Conservation (phyloP, 2,797 vertebrate genomes). For the Zalophus californianus region DNA sequence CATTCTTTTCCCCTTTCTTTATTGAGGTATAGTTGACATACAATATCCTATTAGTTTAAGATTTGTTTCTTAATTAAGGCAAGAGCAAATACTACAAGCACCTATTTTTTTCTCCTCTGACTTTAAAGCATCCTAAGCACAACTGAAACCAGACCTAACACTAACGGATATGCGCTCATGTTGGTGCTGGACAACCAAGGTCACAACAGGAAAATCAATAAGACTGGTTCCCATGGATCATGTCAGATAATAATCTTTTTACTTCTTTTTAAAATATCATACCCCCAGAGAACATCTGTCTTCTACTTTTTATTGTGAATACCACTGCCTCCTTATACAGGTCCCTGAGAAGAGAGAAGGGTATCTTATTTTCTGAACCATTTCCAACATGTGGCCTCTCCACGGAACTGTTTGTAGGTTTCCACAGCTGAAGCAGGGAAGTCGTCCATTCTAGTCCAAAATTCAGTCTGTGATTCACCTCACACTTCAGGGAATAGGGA, state of each 20-base stretch:
- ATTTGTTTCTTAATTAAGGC: not conserved
- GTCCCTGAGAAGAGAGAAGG: not conserved
- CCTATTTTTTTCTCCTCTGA: not conserved
- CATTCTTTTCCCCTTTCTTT: not conserved
- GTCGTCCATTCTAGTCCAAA: not conserved
- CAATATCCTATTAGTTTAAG: not conserved
- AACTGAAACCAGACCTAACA: not conserved
- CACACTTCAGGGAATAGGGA: too few species aligned
- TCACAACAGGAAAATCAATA: not conserved
- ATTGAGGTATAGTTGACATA: not conserved
- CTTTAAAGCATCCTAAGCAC: not conserved
- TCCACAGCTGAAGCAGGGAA: not conserved
- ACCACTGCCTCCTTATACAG: too few species aligned
- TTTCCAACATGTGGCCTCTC: accelerated
- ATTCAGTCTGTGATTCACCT: not conserved
- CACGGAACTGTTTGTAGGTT: too few species aligned
- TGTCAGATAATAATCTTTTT: not conserved
- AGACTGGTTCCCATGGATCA: not conserved
- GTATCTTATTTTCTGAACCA: not conserved
- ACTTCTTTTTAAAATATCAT: slow-evolving; percentile 5
- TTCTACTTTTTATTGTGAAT: not conserved
- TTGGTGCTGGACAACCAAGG: not conserved
- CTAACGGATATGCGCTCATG: not conserved
- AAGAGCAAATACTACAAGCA: not conserved
- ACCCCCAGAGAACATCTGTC: not conserved